Percentiles rank a stretch among this genome's conserved stretches.
Conservation (phyloP, 2,113 vertebrate species). For the Aphyosemion australe region DNA sequence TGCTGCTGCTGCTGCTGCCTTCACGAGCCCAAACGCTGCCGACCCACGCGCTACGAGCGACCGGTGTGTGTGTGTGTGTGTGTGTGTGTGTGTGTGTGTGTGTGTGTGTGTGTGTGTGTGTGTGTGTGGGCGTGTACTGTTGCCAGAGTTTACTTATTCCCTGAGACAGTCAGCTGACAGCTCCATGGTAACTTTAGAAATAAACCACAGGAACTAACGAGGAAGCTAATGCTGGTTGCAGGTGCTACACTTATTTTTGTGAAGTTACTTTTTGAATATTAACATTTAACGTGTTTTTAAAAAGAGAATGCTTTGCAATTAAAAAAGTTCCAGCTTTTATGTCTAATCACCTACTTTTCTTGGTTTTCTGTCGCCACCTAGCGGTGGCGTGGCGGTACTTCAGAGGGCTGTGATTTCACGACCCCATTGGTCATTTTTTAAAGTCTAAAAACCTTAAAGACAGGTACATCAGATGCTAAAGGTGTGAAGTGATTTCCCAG, state of each 20-base stretch:
- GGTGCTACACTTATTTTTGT: too few relatives aligned
- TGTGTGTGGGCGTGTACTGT: conserved; percentile 55
- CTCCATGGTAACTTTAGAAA: background rate
- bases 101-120: conserved; percentile 53
- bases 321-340: too few relatives aligned
- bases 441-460: too few relatives aligned
- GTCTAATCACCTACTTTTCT: too few relatives aligned
- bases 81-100: background rate
- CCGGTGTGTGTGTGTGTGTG: background rate
- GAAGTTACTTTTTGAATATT: too few relatives aligned
- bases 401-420: conserved; percentile 15
- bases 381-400: background rate
- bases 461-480: too few relatives aligned
- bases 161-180: conserved; percentile 25
- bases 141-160: conserved; percentile 52
- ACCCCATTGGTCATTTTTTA: too few relatives aligned
- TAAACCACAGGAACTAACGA: background rate
- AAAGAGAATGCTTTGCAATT: too few relatives aligned
- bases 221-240: too few relatives aligned
- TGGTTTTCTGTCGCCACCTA: conserved; percentile 15
- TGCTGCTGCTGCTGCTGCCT: conserved; percentile 48
- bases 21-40: background rate
- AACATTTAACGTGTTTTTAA: too few relatives aligned
- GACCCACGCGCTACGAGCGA: background rate
- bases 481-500: too few relatives aligned